Evolutionary conservation across 2,888 invertebrate genomes (phyloP), one percentile per base, ranked within the genome.

Genomic region (Rhaphigaster nebulosa): DNA sequence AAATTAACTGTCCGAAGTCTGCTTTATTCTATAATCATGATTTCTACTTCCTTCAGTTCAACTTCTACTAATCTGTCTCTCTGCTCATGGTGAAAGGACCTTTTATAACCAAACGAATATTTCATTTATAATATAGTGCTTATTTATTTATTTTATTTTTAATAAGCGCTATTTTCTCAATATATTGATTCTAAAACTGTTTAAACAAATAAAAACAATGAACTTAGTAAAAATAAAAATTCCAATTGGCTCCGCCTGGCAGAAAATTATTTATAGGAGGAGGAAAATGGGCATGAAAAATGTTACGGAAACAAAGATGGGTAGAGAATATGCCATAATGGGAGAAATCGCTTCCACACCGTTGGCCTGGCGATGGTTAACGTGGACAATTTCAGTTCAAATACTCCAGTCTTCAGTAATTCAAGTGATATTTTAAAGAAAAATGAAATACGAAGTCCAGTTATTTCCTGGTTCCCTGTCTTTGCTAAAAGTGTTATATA

Each of bases 1-100:
- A 65, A 65, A 65, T 65, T 65, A 65, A 29, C 65, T 65, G 29
- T 29, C 65, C 10, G 3, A 65, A 65, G 65, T 34, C 65, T 60
- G n/a, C 60, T n/a, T 26, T 60, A 60, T 60, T 60, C 60, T 65
- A 65, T 65, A 65, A 65, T 65, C 65, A 65, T 65, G 65, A 65
- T 65, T 65, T 65, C 65, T 65, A 18, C 60, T 65, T 29, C 18
- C 29, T 65, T 29, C 18, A n/a, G n/a, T 65, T n/a, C 29, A 4
- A 65, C 29, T 65, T 65, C 3, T 29, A 18, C 65, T 29, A 8
- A 65, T 29, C 65, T 15, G 29, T 65, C 65, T 65, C 45, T 45
- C 45, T 45, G 45, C 45, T 45, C n/a, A n/a, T n/a, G n/a, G n/a
- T n/a, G n/a, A n/a, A n/a, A n/a, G n/a, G n/a, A n/a, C n/a, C n/a